Base-by-base conservation (phyloP, 1,140 invertebrate species). In the Drosophila ironensis region DNA sequence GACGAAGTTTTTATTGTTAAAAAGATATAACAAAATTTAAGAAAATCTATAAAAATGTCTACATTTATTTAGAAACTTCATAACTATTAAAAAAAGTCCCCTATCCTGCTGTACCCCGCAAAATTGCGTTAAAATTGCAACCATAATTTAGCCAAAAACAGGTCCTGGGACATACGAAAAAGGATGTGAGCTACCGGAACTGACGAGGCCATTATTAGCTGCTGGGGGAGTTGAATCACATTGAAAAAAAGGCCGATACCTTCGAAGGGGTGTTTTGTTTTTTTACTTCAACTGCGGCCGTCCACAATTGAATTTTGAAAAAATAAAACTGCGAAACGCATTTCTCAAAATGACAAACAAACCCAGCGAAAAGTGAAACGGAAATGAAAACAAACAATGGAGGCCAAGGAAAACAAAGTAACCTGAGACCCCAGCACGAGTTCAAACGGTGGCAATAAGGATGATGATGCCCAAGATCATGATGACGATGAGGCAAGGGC, bases 301-400 rank as follows among this genome's bases (percentile, higher is more conserved):
- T 82, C 78, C 80, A 69, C 78, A 84, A 84, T 84, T 84, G 78
- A 84, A 84, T 84, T 86, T 71, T 14, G 7, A 30, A 42, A 28
- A 20, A 11, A 44, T 44, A 56, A 33, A 44, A 77, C 40, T 61
- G 73, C 42, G 52, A 72, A 76, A 71, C 53, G 56, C 57, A 72
- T 82, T 82, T 82, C 66, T 70, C 33, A 75, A 72, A 69, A 68
- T 40, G 52, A 73, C 54, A 78, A 75, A 72, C 63, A 76, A 82
- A 76, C 72, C 38, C 51, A 64, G 38, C 64, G 78, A 74, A 84
- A 84, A 86, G 74, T 74, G 74, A 84, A 84, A 86, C 64, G 80
- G 54, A 84, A 84, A 80, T 57, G 70, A 84, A 84, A 78, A 84
- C 78, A 84, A 84, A 84, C 80, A 84, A 71, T 66, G 42, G 41